Percentiles rank a stretch among this genome's conserved stretches.
Conservation (phyloP, 2,888 invertebrate genomes). For the Clivina fossor region DNA sequence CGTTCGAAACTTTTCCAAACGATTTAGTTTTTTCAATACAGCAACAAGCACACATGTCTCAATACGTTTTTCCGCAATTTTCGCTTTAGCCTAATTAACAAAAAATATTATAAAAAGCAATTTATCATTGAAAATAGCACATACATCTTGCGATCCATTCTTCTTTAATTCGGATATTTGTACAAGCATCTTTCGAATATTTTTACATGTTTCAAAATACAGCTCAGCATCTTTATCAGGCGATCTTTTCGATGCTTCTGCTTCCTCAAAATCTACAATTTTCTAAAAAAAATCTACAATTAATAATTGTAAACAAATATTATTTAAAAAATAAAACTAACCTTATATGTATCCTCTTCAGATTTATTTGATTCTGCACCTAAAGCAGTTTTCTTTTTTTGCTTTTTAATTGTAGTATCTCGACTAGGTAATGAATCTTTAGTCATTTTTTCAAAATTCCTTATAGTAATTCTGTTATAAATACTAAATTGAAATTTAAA, state of each 20-base stretch:
- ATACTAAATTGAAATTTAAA: too few relatives aligned
- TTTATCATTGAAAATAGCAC: slow-evolving; percentile 31
- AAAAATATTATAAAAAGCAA: slow-evolving; percentile 18
- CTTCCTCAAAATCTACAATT: slow-evolving; percentile 72
- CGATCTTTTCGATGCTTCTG: slow-evolving; percentile 67
- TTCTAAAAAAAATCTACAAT: slow-evolving; percentile 54
- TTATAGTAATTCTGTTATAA: too few relatives aligned
- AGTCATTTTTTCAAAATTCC: slow-evolving; percentile 47
- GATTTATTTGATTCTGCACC: slow-evolving; percentile 53
- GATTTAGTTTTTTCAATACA: slow-evolving; percentile 85
- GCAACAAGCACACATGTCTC: slow-evolving; percentile 77
- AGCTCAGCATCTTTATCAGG: slow-evolving; percentile 68
- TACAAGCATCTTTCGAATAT: slow-evolving; percentile 67
- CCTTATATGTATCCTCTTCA: slow-evolving; percentile 64
- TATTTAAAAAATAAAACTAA: slow-evolving; percentile 45
- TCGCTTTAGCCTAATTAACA: slow-evolving; percentile 58
- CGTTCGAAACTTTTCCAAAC: slow-evolving; percentile 85
- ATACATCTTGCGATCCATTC: slow-evolving; percentile 63
- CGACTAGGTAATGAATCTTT: slow-evolving; percentile 55
- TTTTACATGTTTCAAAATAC: slow-evolving; percentile 70
- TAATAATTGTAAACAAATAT: not conserved
- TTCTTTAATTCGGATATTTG: slow-evolving; percentile 68
- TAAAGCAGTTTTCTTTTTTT: slow-evolving; percentile 55
- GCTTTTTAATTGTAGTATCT: slow-evolving; percentile 58
- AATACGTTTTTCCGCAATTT: slow-evolving; percentile 67